These are phyloP conservation scores for Lycia hirtaria DNA, from an alignment of 2,888 invertebrate genomes.

Conservation along the genomic window DNA sequence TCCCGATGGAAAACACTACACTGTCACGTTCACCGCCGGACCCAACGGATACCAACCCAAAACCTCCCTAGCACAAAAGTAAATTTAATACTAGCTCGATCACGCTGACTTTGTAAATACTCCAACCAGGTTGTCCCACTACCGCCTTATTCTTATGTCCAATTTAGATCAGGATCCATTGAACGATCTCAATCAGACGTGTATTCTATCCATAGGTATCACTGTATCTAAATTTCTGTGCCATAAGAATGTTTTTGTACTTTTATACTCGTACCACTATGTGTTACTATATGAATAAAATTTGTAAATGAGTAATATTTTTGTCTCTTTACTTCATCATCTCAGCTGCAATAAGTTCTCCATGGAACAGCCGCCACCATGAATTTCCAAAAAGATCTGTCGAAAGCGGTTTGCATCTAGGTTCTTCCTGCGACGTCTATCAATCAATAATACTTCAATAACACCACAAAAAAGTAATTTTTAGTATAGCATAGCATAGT, in stretches of 20 bases:
- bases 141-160: conserved; percentile 33
- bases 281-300: conserved; percentile 33
- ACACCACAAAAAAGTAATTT: no score
- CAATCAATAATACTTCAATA: no score
- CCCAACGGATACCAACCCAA: conserved; percentile 87
- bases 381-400: no score
- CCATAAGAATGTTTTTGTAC: conserved; percentile 70
- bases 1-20: conserved; percentile 88
- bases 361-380: no score
- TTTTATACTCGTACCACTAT: conserved; percentile 56
- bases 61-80: conserved; percentile 78
- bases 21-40: conserved; percentile 86
- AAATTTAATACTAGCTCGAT: conserved; percentile 32
- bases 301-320: conserved; percentile 17
- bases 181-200: conserved; percentile 36
- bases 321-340: no score
- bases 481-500: no score
- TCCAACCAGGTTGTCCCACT: conserved; percentile 31
- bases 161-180: conserved; percentile 34
- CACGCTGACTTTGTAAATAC: conserved; percentile 44
- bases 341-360: no score
- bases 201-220: conserved; percentile 43
- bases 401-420: no score
- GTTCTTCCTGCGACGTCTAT: no score
- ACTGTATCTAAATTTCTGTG: conserved; percentile 70